phyloP scores from a whole-genome alignment of 2,888 invertebrate species.

The Lysandra bellargus region DNA sequence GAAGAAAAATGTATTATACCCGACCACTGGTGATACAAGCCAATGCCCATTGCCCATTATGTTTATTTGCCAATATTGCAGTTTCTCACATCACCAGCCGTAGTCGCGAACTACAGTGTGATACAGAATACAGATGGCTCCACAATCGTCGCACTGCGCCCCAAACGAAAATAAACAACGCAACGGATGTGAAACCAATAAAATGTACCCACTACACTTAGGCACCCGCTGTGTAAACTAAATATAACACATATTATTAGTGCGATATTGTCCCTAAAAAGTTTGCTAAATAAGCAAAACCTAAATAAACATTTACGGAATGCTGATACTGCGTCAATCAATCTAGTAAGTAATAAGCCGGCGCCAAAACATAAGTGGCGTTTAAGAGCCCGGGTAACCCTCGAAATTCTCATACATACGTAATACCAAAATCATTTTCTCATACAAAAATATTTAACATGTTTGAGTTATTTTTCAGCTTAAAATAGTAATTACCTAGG shows the following conservation, averaged over 20 bases:
- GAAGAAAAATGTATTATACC: neutral
- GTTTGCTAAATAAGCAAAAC: constrained; percentile 5
- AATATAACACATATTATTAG: constrained; percentile 34
- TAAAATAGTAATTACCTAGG: too few species aligned
- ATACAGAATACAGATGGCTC: constrained; percentile 18
- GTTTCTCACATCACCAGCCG: neutral
- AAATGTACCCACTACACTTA: constrained; percentile 37
- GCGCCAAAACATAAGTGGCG: neutral
- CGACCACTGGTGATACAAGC: neutral
- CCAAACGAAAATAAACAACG: constrained; percentile 49
- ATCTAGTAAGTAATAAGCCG: neutral
- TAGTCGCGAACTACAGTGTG: constrained; percentile 16
- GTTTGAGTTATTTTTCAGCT: too few species aligned
- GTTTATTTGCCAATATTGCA: neutral
- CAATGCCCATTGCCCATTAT: neutral
- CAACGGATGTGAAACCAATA: constrained; percentile 59
- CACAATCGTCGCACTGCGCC: constrained; percentile 23
- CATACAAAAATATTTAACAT: too few species aligned
- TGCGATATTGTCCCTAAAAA: constrained; percentile 19
- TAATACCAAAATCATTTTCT: too few species aligned
- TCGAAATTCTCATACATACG: too few species aligned
- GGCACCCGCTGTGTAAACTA: constrained; percentile 33
- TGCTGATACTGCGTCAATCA: neutral
- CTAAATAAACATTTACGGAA: constrained; percentile 7
- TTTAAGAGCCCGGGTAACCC: too few species aligned